These are phyloP conservation scores for Ceratitis capitata DNA, from an alignment of 1,140 invertebrate genomes.

Conservation along the genomic window DNA sequence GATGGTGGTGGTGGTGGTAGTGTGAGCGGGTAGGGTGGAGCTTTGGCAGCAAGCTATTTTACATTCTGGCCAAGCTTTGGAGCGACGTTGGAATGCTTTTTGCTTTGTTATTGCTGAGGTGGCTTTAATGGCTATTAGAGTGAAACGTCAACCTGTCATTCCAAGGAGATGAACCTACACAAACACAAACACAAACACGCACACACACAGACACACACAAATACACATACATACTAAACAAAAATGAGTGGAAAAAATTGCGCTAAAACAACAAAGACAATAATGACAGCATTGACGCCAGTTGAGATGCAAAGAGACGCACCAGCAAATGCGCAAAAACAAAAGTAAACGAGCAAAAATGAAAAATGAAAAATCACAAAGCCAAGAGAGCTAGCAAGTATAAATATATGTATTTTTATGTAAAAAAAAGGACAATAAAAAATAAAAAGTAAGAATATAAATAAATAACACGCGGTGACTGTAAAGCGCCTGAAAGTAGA, in stretches of 20 bases:
- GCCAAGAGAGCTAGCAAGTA: not conserved
- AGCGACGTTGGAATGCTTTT: not conserved
- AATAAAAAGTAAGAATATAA: not conserved
- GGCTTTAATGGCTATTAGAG: slow-evolving; percentile 28
- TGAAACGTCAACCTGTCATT: slow-evolving; percentile 33
- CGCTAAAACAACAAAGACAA: not conserved
- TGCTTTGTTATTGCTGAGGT: slow-evolving; percentile 26
- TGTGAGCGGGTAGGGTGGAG: no score
- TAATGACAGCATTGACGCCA: not conserved
- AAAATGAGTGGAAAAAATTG: not conserved
- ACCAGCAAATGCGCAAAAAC: not conserved
- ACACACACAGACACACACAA: not conserved
- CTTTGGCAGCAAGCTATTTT: slow-evolving; percentile 28
- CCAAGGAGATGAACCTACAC: not conserved
- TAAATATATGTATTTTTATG: not conserved
- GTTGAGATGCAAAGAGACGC: slow-evolving; percentile 17
- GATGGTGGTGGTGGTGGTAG: no score
- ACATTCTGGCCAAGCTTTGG: not conserved
- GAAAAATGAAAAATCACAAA: not conserved
- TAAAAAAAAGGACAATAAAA: not conserved
- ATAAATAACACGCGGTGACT: slow-evolving; percentile 12
- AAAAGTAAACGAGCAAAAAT: not conserved
- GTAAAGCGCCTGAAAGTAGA: slow-evolving; percentile 23
- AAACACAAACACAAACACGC: not conserved
- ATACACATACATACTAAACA: not conserved